These are phyloP conservation scores for Regulus satrapa DNA, from an alignment of 2,113 vertebrate species.

Conservation along the genomic window DNA sequence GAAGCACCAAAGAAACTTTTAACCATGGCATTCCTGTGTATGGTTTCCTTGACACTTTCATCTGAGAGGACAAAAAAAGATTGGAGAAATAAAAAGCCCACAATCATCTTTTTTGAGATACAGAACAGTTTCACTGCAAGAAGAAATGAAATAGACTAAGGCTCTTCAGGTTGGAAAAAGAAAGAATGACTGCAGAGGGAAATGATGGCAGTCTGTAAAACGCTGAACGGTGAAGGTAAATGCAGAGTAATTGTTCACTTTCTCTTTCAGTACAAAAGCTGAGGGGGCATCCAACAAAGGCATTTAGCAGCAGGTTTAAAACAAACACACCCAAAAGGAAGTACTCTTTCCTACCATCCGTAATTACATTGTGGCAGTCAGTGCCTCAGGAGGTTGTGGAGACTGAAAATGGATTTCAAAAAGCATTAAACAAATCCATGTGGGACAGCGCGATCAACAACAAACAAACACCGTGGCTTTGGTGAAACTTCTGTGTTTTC, in stretches of 20 bases:
- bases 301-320: conserved; percentile 50
- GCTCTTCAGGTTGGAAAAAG: background rate
- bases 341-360: background rate
- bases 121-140: background rate
- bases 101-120: background rate
- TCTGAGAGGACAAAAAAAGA: background rate
- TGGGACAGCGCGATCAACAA: background rate
- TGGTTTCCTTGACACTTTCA: background rate
- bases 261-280: background rate
- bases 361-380: conserved; percentile 20
- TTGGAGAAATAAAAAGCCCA: background rate
- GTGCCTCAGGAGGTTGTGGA: background rate
- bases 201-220: background rate
- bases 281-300: conserved; percentile 29
- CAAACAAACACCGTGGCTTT: background rate
- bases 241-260: conserved; percentile 1
- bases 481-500: background rate
- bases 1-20: background rate
- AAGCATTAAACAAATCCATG: background rate
- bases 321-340: conserved; percentile 51
- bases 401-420: conserved; percentile 36
- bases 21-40: background rate
- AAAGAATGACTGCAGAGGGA: background rate
- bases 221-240: background rate
- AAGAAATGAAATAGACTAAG: background rate